Base-by-base conservation (phyloP, 1,140 invertebrate species). In the Cephus cinctus region DNA sequence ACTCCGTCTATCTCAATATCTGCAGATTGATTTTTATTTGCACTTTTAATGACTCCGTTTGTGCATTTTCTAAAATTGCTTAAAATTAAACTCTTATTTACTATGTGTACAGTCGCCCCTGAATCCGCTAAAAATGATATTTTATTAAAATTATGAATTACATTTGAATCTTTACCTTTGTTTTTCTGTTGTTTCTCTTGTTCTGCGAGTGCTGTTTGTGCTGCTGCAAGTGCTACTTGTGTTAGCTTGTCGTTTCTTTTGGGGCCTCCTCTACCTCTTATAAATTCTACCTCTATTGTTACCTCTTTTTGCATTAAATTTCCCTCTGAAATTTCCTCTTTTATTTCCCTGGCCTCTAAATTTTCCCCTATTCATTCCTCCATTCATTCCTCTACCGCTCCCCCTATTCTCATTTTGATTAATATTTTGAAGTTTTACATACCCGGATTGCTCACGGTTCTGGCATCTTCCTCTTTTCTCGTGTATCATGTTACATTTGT, bases 101-200 rank as follows among this genome's bases (percentile, higher is more conserved):
- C 34, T 23, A 56, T 45, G 22, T 56, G 46, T 18, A 52, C 50
- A 21, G 50, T 55, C 6, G 48, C 48, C 2, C 53, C 53, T 20
- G 48, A 55, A 21, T 55, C 53, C 3, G 42, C 34, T 22, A 56
- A 45, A 31, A 56, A 55, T 5, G 31, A 35, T 12, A 50, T 43
- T 16, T 47, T 43, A 36, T 35, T 35, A 12, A 18, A 39, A 42
- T 45, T 46, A 8, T 34, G 27, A 12, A 11, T 40, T 18, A 16
- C 9, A 3, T 52, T 6, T 14, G 22, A 25, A 4, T 25, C 15
- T 36, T 15, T 23, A 23, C 21, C 30, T 43, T 18, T 34, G 19
- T 43, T 38, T 21, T 11, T 34, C 27, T 11, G 4, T 35, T 18
- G 20, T 20, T 35, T 32, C 25, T 4, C 31, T 8, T 43, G 39